Conservation (phyloP, 37 sponge, comb jelly and placozoan genomes). For the Axinella damicornis region DNA sequence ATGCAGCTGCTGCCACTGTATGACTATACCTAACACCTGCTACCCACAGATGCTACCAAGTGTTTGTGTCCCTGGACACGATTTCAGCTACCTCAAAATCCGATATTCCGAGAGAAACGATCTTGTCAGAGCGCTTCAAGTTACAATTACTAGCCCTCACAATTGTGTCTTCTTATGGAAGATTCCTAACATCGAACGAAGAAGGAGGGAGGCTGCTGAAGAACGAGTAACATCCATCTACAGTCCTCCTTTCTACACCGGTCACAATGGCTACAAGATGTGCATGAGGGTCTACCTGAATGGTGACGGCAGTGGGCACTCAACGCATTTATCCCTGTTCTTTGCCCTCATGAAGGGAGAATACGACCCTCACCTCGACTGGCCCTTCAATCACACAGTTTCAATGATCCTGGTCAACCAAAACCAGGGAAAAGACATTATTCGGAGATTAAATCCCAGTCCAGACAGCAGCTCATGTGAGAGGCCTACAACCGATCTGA, state of each 20-base stretch:
- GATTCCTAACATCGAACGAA: conserved; percentile 72
- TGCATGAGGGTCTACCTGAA: conserved; percentile 74
- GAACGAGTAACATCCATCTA: conserved; percentile 79
- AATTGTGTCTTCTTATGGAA: conserved; percentile 85
- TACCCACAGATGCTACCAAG: too few species aligned
- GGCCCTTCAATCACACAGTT: conserved; percentile 80
- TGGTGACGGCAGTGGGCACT: conserved; percentile 76
- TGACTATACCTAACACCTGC: too few species aligned
- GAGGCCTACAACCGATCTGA: conserved; percentile 79
- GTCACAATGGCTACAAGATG: conserved; percentile 86
- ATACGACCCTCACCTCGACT: conserved; percentile 69
- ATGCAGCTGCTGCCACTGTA: too few species aligned
- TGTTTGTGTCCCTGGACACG: too few species aligned
- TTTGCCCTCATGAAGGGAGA: conserved; percentile 83
- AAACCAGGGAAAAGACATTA: conserved; percentile 65
- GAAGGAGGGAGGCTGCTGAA: conserved; percentile 77
- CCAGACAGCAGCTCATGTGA: conserved; percentile 63
- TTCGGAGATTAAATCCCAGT: conserved; percentile 82
- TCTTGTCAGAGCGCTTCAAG: conserved; percentile 43
- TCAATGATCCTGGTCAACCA: conserved; percentile 71
- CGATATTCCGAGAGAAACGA: too few species aligned
- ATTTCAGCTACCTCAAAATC: too few species aligned
- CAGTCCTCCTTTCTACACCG: conserved; percentile 86
- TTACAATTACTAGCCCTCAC: conserved; percentile 74
- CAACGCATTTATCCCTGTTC: conserved; percentile 68